Conservation (phyloP, 1,140 invertebrate genomes). For the Geopemphigus sp. region DNA sequence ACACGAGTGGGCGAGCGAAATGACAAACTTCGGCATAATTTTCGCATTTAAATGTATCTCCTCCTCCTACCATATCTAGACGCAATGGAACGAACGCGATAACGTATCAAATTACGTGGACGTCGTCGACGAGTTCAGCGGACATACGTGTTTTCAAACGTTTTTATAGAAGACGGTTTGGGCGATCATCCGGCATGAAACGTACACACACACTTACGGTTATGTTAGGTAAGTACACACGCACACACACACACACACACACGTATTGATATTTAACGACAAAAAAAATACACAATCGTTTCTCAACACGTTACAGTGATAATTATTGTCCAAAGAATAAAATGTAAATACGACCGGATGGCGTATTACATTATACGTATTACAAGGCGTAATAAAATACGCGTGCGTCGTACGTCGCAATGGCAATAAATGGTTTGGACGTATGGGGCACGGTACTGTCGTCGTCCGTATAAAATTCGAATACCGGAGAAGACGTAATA, state of each 20-base stretch:
- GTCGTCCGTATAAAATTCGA: neutral
- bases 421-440: neutral
- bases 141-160: neutral
- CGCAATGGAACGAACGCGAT: neutral
- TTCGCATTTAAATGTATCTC: too few relatives aligned
- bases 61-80: neutral
- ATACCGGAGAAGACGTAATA: neutral
- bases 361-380: neutral
- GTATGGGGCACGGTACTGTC: neutral
- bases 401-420: neutral
- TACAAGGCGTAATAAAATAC: neutral
- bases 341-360: conserved; percentile 18
- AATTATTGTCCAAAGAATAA: conserved; percentile 5
- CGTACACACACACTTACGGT: neutral
- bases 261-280: too few relatives aligned
- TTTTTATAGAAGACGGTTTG: neutral
- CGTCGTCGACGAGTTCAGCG: conserved; percentile 3
- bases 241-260: too few relatives aligned
- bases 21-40: neutral
- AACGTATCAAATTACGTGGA: conserved; percentile 1
- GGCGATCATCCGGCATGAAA: neutral
- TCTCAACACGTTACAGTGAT: neutral
- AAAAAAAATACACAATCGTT: too few relatives aligned
- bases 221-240: neutral
- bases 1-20: neutral